Percentiles rank a stretch among this genome's conserved stretches.
Evolutionary conservation across 35 echinoderm and acorn worm genomes (phyloP).

Genomic region (Ophiothrix spiculata): DNA sequence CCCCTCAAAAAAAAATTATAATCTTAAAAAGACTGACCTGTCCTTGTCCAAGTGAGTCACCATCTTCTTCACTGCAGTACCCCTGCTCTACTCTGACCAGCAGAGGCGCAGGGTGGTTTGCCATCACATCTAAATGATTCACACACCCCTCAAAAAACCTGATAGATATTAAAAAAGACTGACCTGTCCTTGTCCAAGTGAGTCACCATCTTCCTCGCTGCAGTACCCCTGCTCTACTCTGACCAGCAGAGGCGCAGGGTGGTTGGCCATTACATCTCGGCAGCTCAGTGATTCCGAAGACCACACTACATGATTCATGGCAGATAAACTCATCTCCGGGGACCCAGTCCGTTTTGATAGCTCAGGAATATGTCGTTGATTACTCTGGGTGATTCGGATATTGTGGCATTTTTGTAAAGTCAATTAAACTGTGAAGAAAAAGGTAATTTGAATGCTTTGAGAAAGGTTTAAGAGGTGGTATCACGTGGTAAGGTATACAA

Average conservation of each 20-base stretch:
- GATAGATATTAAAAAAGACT: neutral
- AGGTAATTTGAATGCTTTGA: no score
- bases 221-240: slow-evolving; percentile 14
- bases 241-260: neutral
- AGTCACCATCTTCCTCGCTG: slow-evolving; percentile 21
- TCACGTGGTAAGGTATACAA: no score
- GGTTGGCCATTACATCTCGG: neutral
- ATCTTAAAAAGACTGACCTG: slow-evolving; percentile 2
- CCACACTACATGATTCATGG: slow-evolving; percentile 10
- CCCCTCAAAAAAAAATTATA: neutral
- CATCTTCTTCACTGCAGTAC: neutral
- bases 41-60: slow-evolving; percentile 7
- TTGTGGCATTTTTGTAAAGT: neutral
- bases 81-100: neutral
- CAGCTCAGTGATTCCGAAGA: neutral
- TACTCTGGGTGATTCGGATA: neutral
- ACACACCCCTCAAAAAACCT: neutral
- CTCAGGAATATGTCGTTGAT: neutral
- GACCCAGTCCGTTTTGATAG: neutral
- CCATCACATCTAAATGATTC: neutral
- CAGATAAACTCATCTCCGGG: neutral
- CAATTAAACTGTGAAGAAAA: neutral
- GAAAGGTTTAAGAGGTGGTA: no score
- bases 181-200: slow-evolving; percentile 26
- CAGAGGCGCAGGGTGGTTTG: neutral